Conservation (phyloP, 2,888 invertebrate genomes). For the Drosophila testacea region DNA sequence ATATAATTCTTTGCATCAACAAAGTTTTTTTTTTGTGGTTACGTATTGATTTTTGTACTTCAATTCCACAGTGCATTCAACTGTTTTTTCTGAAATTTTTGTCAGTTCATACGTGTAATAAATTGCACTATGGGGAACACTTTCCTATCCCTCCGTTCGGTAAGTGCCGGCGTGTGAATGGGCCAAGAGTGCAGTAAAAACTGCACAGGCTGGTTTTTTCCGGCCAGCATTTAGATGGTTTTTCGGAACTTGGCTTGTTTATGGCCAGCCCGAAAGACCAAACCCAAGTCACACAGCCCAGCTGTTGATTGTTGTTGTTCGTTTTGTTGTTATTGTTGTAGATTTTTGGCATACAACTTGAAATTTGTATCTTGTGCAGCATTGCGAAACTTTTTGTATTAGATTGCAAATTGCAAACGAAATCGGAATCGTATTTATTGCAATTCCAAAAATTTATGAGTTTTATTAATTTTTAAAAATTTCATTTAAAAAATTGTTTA, state of each 20-base stretch:
- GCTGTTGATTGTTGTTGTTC: constrained; percentile 26
- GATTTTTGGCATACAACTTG: constrained; percentile 33
- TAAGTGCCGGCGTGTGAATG: constrained; percentile 74
- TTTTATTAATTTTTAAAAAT: neutral
- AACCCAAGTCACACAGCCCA: constrained; percentile 13
- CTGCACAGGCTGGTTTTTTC: constrained; percentile 38
- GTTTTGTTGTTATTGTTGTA: constrained; percentile 21
- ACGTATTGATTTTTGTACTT: too few species aligned
- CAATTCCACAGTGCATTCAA: constrained; percentile 16
- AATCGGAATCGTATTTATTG: constrained; percentile 5
- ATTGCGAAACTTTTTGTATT: constrained; percentile 39
- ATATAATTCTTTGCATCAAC: too few species aligned
- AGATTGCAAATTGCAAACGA: constrained; percentile 25
- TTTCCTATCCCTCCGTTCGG: constrained; percentile 21
- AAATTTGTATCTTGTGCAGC: constrained; percentile 28
- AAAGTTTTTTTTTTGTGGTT: too few species aligned
- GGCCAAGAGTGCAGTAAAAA: constrained; percentile 54
- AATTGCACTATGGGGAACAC: constrained; percentile 71
- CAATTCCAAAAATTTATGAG: neutral
- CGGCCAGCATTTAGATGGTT: constrained; percentile 47
- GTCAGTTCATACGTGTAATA: constrained; percentile 61
- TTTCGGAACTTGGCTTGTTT: constrained; percentile 53
- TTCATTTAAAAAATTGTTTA: neutral
- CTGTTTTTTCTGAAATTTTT: constrained; percentile 31
- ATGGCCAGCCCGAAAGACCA: constrained; percentile 27